A percentile compares a stretch with the other conserved stretches of the same genome.
Evolutionary conservation across 2,113 vertebrate species (phyloP).

Genomic region (Neogale vison): DNA sequence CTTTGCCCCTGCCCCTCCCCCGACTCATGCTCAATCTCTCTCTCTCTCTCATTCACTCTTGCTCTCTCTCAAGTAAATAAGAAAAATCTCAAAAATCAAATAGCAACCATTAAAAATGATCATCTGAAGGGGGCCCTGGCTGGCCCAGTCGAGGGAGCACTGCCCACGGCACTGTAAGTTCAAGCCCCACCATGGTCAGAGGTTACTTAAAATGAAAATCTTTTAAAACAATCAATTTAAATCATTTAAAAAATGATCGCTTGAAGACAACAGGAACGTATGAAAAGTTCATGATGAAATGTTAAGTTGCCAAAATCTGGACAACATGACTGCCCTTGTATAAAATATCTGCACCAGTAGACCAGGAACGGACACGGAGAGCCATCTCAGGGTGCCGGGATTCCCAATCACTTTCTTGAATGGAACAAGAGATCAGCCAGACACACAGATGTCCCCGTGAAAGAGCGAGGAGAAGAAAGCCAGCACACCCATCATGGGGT

Average conservation of each 20-base stretch:
- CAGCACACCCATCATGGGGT: rapidly evolving
- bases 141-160: not conserved
- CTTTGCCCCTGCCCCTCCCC: too few species aligned
- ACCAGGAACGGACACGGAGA: rapidly evolving
- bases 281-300: not conserved
- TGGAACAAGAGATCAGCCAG: not conserved
- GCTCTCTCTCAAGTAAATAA: too few species aligned
- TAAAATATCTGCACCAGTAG: not conserved
- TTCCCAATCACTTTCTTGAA: rapidly evolving
- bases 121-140: not conserved
- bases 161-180: not conserved
- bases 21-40: too few species aligned
- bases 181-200: not conserved
- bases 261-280: not conserved
- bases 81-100: not conserved
- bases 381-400: rapidly evolving
- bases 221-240: not conserved
- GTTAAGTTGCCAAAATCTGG: not conserved
- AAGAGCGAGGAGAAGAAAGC: not conserved
- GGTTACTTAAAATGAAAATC: not conserved
- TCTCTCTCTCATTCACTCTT: too few species aligned
- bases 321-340: rapidly evolving
- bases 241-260: not conserved
- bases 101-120: not conserved
- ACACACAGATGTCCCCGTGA: not conserved